Evolutionary conservation across 2,113 vertebrate genomes (phyloP).

Genomic region (Platanista minor): DNA sequence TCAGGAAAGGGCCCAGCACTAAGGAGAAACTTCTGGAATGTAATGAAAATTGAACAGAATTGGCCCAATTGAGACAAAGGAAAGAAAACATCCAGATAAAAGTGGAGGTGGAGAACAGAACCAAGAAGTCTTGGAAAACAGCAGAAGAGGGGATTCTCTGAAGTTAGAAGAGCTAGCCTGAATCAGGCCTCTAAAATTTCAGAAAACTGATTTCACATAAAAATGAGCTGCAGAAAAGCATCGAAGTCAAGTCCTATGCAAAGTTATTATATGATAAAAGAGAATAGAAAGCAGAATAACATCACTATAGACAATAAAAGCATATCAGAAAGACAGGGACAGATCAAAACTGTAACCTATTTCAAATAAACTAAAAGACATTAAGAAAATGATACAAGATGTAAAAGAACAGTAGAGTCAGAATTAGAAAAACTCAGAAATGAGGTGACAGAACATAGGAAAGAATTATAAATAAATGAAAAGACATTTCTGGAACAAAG

Average conservation of each 20-base stretch:
- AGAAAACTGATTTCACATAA: constrained; percentile 27
- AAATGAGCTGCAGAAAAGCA: constrained; percentile 12
- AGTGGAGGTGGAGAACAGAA: background rate
- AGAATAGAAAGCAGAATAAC: constrained; percentile 16
- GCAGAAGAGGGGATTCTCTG: background rate
- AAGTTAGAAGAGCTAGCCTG: background rate
- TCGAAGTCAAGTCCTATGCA: constrained; percentile 18
- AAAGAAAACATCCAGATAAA: background rate
- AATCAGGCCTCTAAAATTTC: background rate
- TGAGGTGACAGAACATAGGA: constrained; percentile 7
- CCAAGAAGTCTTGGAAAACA: background rate
- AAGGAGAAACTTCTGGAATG: background rate
- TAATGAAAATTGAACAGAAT: background rate
- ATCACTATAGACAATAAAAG: constrained; percentile 39
- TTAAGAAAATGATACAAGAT: constrained; percentile 47
- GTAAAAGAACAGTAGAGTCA: constrained; percentile 33
- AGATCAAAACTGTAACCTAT: constrained; percentile 47
- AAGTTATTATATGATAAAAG: constrained; percentile 49
- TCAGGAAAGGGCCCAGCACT: background rate
- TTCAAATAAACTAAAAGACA: constrained; percentile 50
- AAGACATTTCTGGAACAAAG: constrained; percentile 18
- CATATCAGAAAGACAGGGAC: constrained; percentile 2
- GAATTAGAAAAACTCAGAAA: constrained; percentile 46
- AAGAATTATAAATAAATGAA: constrained; percentile 53
- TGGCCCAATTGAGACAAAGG: background rate